A percentile compares a stretch with the other conserved stretches of the same genome.
phyloP scores from a whole-genome alignment of 2,113 vertebrate genomes.

The Turdus rufiventris region DNA sequence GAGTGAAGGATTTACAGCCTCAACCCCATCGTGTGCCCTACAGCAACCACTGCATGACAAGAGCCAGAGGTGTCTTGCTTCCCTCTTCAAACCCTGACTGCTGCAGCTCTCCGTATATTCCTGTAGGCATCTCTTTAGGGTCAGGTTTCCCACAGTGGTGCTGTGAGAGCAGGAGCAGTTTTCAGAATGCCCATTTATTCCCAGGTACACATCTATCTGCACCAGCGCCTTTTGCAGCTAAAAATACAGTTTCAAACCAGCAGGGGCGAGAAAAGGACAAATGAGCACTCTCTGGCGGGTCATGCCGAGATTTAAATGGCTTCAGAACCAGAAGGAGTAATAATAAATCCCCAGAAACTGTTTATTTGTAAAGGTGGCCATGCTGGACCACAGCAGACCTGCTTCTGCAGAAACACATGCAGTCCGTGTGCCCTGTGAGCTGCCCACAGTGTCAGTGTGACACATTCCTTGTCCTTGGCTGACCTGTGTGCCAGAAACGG shows the following conservation, averaged over 20 bases:
- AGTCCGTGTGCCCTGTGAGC: background rate
- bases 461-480: accelerated
- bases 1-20: background rate
- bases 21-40: background rate
- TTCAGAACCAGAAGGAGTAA: background rate
- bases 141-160: background rate
- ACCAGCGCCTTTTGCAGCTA: background rate
- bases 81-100: background rate
- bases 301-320: background rate
- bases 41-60: background rate
- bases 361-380: background rate
- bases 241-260: background rate
- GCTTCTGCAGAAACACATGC: background rate
- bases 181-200: background rate
- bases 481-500: background rate
- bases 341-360: background rate
- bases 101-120: background rate
- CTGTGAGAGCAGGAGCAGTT: background rate
- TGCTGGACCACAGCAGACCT: background rate
- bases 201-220: background rate
- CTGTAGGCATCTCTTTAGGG: background rate
- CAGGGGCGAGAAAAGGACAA: background rate
- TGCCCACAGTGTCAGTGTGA: accelerated
- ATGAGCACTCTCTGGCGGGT: background rate
- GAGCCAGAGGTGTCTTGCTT: background rate